Percentiles rank a stretch among this genome's conserved stretches.
phyloP scores from a whole-genome alignment of 2,888 invertebrate genomes.

The Arrhopalites spinosus region DNA sequence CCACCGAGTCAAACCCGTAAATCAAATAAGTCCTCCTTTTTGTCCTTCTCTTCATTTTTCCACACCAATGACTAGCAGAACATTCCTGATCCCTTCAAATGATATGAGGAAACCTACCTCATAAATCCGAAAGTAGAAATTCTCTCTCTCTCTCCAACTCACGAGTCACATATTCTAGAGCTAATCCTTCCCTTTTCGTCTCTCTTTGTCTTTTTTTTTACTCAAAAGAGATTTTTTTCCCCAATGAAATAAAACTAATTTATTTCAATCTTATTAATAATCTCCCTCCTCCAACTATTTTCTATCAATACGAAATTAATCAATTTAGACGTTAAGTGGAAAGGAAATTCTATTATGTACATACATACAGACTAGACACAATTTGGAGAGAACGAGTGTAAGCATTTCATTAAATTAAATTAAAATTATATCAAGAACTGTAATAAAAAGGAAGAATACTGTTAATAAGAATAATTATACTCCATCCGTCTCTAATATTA shows the following conservation, averaged over 20 bases:
- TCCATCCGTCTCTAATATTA: no score
- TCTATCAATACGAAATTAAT: no score
- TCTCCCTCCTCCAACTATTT: not conserved
- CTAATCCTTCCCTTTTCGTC: slow-evolving; percentile 4
- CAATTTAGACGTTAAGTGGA: no score
- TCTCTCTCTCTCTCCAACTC: slow-evolving; percentile 13
- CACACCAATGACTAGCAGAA: slow-evolving; percentile 36
- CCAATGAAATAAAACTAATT: not conserved
- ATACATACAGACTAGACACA: no score
- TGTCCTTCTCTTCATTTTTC: slow-evolving; percentile 38
- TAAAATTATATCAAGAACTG: no score
- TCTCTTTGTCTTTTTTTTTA: slow-evolving; percentile 4
- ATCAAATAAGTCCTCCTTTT: slow-evolving; percentile 37
- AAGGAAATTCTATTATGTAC: no score
- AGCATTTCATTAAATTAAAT: no score
- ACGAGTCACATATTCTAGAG: not conserved
- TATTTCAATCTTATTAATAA: slow-evolving; percentile 2
- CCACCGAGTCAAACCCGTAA: slow-evolving; percentile 38
- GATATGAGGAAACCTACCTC: slow-evolving; percentile 34
- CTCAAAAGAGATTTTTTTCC: no score
- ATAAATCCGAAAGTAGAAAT: slow-evolving; percentile 27
- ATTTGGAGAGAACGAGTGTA: no score
- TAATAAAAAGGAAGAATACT: no score
- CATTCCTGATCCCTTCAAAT: slow-evolving; percentile 37
- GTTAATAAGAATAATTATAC: no score